Base-by-base conservation (phyloP, 2,888 invertebrate genomes). In the Plagodis pulveraria region DNA sequence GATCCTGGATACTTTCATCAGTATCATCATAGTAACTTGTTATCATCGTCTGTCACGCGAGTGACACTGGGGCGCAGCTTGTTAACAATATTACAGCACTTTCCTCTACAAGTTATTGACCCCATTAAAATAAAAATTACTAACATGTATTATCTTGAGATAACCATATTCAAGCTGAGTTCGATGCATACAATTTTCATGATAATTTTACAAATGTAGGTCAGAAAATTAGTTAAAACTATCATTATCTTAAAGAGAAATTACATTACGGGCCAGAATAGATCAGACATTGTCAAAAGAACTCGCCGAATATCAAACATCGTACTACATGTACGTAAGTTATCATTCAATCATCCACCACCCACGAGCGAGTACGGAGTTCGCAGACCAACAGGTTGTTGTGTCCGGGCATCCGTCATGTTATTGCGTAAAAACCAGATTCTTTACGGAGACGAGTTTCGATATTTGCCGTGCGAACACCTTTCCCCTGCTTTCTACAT, bases 401-500 rank as follows among this genome's bases (percentile, higher is more conserved):
- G 68, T 65, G 22, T 66, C 49, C 65, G 40, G 50, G 48, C 48
- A 62, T 62, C 59, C 58, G 61, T 63, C 64, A 63, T 59, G 55
- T 51, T 22, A 55, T 80, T 78, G 73, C 78, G 74, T 78, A 78
- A 80, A 71, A 63, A 69, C 76, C 35, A 69, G 77, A 78, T 80
- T 80, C 78, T 62, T 61, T 52, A 36, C 48, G 11, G 41, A 51
- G 59, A 59, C 66, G 47, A 54, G 71, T 70, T 69, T 72, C 73
- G 71, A 78, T 80, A 74, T 82, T 78, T 74, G 78, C 75, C 65
- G 70, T 71, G 76, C 73, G 71, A 69, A 73, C 71, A 67, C 69
- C 84, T 87, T 87, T 87, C 85, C 81, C 80, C 76, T 75, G 72
- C 87, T 87, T 87, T 87, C 87, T 86, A 87, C 77, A 64, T 63